These are phyloP conservation scores for Pao palembangensis DNA, from an alignment of 2,113 vertebrate genomes.

Conservation along the genomic window DNA sequence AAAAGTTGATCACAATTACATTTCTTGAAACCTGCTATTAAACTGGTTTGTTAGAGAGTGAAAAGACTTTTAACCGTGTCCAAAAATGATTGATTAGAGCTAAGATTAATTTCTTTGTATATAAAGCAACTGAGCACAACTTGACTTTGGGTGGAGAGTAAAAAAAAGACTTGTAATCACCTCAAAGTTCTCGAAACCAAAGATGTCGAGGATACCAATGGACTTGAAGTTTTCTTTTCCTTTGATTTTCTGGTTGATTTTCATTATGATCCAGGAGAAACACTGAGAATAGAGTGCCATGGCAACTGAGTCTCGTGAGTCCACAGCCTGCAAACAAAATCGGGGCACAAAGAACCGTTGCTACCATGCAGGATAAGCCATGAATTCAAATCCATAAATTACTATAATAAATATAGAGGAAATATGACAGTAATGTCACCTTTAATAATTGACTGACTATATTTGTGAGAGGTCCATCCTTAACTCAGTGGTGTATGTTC, in stretches of 20 bases:
- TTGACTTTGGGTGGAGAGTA: neutral
- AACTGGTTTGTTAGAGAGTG: too few species aligned
- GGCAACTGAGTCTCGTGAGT: constrained; percentile 87
- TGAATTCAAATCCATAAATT: constrained; percentile 2
- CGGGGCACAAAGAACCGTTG: constrained; percentile 8
- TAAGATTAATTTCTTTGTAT: too few species aligned
- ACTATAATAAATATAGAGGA: neutral
- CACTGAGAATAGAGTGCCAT: constrained; percentile 93
- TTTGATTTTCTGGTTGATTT: constrained; percentile 87
- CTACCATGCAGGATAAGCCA: constrained; percentile 18
- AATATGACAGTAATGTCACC: too few species aligned
- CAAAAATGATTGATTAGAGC: too few species aligned
- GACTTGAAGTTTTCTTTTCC: constrained; percentile 93
- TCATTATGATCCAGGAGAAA: constrained; percentile 91
- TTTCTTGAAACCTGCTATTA: too few species aligned
- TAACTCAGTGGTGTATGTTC: constrained; percentile 42
- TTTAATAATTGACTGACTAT: constrained; percentile 9
- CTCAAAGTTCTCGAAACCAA: constrained; percentile 94
- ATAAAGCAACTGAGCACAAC: neutral
- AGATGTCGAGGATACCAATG: constrained; percentile 92
- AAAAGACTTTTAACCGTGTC: too few species aligned
- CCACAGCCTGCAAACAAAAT: constrained; percentile 78
- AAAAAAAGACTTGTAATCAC: constrained; percentile 51
- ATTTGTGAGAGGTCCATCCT: constrained; percentile 25
- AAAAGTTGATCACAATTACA: too few species aligned